Evolutionary conservation across 2,888 invertebrate species (phyloP).

Genomic region (Heteromurus nitidus): DNA sequence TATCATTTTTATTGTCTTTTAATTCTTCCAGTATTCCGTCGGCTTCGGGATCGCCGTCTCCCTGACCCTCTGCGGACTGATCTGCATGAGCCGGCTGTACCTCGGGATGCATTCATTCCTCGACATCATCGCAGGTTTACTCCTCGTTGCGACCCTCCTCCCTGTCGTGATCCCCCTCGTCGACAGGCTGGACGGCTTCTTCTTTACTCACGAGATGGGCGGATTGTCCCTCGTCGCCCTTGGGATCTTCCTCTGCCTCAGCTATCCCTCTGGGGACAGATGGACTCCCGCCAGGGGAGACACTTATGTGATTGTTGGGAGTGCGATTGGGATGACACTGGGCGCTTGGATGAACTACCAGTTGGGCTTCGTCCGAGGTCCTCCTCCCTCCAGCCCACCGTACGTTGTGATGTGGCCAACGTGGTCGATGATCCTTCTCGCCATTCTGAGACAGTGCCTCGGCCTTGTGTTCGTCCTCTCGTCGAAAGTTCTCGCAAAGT

Average conservation of each 20-base stretch:
- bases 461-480: conserved; percentile 87
- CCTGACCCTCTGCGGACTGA: conserved; percentile 81
- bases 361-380: conserved; percentile 79
- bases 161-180: conserved; percentile 84
- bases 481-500: conserved; percentile 36
- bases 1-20: conserved; percentile 5
- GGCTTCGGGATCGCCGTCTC: conserved; percentile 76
- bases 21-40: conserved; percentile 76
- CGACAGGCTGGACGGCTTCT: conserved; percentile 83
- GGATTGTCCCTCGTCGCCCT: conserved; percentile 76
- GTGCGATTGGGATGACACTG: conserved; percentile 85
- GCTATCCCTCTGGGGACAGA: conserved; percentile 83
- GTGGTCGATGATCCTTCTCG: conserved; percentile 82
- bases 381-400: conserved; percentile 81
- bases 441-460: conserved; percentile 82
- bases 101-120: conserved; percentile 95
- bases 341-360: conserved; percentile 92
- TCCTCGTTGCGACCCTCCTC: conserved; percentile 82
- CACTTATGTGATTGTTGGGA: conserved; percentile 90
- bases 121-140: conserved; percentile 88
- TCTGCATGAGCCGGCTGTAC: conserved; percentile 90
- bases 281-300: conserved; percentile 97
- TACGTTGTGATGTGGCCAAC: conserved; percentile 88
- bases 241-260: conserved; percentile 82
- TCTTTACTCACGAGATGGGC: conserved; percentile 79